Percentiles rank a stretch among this genome's conserved stretches.
Conservation (phyloP, 2,888 invertebrate genomes). For the Proisotoma minuta region DNA sequence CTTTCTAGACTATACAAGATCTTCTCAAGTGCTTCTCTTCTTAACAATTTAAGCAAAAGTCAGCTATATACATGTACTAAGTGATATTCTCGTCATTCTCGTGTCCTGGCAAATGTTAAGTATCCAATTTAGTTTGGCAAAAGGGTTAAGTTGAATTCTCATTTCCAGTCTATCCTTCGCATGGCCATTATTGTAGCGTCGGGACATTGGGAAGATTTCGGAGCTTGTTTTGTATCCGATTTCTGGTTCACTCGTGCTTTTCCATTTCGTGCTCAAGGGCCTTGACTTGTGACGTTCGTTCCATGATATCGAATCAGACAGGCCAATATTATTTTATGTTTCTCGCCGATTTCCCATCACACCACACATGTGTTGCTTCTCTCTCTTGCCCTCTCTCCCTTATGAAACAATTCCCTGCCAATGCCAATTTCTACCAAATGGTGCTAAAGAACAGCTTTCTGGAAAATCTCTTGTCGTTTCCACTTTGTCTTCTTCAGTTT, state of each 20-base stretch:
- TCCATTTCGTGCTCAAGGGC: background rate
- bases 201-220: too few relatives aligned
- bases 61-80: background rate
- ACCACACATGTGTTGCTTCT: slow-evolving; percentile 30
- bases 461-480: too few relatives aligned
- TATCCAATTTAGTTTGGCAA: slow-evolving; percentile 8
- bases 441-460: too few relatives aligned
- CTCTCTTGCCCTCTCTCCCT: background rate
- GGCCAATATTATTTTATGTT: slow-evolving; percentile 34
- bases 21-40: too few relatives aligned
- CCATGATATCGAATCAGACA: slow-evolving; percentile 20
- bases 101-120: slow-evolving; percentile 12
- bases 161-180: background rate
- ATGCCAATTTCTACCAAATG: slow-evolving; percentile 12
- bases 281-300: slow-evolving; percentile 1
- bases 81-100: slow-evolving; percentile 11
- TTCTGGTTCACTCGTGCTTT: background rate
- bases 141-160: background rate
- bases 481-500: too few relatives aligned
- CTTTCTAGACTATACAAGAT: too few relatives aligned
- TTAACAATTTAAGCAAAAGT: too few relatives aligned
- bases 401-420: slow-evolving; percentile 4
- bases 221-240: background rate
- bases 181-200: too few relatives aligned
- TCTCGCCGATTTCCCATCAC: slow-evolving; percentile 23